Base-by-base conservation (phyloP, 64 coral and sea anemone species). In the Catalaphyllia jardinei region DNA sequence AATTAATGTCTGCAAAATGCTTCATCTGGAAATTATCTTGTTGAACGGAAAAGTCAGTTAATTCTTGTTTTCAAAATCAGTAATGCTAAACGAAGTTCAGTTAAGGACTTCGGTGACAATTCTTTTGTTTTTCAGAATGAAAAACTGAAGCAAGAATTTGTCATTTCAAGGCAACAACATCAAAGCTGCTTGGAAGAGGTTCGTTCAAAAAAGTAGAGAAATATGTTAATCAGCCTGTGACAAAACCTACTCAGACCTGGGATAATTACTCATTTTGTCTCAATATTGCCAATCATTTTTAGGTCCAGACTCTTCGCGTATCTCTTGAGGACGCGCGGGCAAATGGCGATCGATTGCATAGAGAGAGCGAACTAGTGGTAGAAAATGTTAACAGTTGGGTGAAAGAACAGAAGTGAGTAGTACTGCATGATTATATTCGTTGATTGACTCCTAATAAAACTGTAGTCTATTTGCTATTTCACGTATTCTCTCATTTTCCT, bases 311-410 rank as follows among this genome's bases (percentile, higher is more conserved):
- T 2, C 84, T 95, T 27, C 91, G 94, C 8, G 51, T 91, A 50
- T 91, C 97, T 54, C 79, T 99, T 6, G 97, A 99, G 16, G 97
- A 99, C 51, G 91, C 97, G 19, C 87, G 97, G 12, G 86, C 88
- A 12, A 95, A 95, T 78, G 93, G 97, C 2, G 94, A 99, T 87
- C 77, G 97, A 51, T 67, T 99, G 9, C 94, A 95, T 79, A 57
- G 94, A 29, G 97, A 99, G 54, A 99, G 97, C 30, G 97, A 99
- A 65, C 82, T 99, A 31, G 93, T 99, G 8, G 97, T 99, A 14
- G 91, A 99, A 52, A 99, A 99, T 39, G 94, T 99, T 18, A 99
- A 90, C 64, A 95, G 93, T 24, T 99, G 97, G 97, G 97, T 99
- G 31, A 91, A 99, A 79, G 97, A 99, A 62, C 97, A 99, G 67